phyloP scores from a whole-genome alignment of 2,888 invertebrate genomes.

The Uropetala carovei region DNA sequence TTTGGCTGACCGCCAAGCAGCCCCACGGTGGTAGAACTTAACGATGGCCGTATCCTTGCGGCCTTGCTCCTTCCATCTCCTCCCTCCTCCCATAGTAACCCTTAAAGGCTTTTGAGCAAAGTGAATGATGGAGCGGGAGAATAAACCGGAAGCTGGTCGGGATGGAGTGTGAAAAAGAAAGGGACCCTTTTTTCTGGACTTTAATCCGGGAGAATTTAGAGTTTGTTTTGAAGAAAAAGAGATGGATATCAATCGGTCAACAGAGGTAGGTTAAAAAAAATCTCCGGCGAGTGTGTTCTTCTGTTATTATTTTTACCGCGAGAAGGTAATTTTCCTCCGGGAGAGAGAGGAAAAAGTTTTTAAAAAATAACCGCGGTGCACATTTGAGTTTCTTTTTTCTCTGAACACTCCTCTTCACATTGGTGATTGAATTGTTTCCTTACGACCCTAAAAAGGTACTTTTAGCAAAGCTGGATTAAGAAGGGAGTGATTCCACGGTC shows the following conservation, averaged over 20 bases:
- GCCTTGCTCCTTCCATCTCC: not conserved
- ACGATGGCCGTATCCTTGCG: not conserved
- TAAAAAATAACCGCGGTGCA: not conserved
- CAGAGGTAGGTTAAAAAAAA: not conserved
- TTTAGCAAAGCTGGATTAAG: not conserved
- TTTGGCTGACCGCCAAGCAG: slow-evolving; percentile 24
- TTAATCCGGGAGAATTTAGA: not conserved
- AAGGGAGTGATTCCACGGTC: not conserved
- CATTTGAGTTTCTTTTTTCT: not conserved
- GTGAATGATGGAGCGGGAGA: not conserved
- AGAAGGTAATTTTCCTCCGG: slow-evolving; percentile 15
- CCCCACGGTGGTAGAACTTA: slow-evolving; percentile 23
- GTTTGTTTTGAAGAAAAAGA: not conserved
- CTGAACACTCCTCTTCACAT: not conserved
- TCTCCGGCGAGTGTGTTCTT: not conserved
- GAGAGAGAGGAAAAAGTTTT: not conserved
- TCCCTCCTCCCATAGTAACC: not conserved
- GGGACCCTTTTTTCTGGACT: not conserved
- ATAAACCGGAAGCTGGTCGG: not conserved
- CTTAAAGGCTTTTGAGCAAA: not conserved
- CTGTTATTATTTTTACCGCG: not conserved
- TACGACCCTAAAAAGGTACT: not conserved
- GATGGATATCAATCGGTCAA: not conserved
- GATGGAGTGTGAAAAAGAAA: not conserved
- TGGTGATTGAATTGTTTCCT: not conserved